Evolutionary conservation across 1,140 invertebrate genomes (phyloP).

Genomic region (Drosophila orena): DNA sequence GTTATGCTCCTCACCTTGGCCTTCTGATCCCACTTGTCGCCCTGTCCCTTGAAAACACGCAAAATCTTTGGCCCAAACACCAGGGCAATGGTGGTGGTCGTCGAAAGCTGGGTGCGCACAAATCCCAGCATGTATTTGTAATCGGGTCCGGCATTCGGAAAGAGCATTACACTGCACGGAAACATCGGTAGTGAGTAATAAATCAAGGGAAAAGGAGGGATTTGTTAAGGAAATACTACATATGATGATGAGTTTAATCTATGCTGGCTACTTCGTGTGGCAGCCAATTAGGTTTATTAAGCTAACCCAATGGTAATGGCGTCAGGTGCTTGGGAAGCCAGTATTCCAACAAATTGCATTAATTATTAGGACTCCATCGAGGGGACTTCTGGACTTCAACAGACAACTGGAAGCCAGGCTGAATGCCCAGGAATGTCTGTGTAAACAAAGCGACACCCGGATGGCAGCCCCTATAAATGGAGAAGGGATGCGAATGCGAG

Average conservation of each 20-base stretch:
- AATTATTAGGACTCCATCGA: slow-evolving; percentile 74
- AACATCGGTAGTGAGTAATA: background rate
- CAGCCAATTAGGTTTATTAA: slow-evolving; percentile 21
- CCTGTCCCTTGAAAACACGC: slow-evolving; percentile 91
- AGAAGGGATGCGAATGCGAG: slow-evolving; percentile 15
- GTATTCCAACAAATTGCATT: slow-evolving; percentile 70
- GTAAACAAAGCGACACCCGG: slow-evolving; percentile 55
- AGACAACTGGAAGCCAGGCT: slow-evolving; percentile 42
- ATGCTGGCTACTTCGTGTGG: background rate
- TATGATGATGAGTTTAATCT: background rate
- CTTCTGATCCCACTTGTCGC: slow-evolving; percentile 94
- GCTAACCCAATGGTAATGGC: slow-evolving; percentile 16
- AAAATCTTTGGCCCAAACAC: slow-evolving; percentile 95
- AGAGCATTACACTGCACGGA: slow-evolving; percentile 88
- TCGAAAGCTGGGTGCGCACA: slow-evolving; percentile 93
- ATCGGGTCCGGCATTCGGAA: slow-evolving; percentile 94
- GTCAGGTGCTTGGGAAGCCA: slow-evolving; percentile 20
- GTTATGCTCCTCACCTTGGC: slow-evolving; percentile 91
- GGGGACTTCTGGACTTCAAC: slow-evolving; percentile 56
- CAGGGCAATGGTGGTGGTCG: slow-evolving; percentile 92
- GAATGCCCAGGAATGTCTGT: slow-evolving; percentile 57
- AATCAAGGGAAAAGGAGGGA: no score
- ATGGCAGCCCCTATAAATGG: slow-evolving; percentile 1
- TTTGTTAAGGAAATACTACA: no score
- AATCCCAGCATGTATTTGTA: slow-evolving; percentile 95